These are phyloP conservation scores for Ochotona princeps DNA, from an alignment of 2,113 vertebrate genomes.

Conservation along the genomic window DNA sequence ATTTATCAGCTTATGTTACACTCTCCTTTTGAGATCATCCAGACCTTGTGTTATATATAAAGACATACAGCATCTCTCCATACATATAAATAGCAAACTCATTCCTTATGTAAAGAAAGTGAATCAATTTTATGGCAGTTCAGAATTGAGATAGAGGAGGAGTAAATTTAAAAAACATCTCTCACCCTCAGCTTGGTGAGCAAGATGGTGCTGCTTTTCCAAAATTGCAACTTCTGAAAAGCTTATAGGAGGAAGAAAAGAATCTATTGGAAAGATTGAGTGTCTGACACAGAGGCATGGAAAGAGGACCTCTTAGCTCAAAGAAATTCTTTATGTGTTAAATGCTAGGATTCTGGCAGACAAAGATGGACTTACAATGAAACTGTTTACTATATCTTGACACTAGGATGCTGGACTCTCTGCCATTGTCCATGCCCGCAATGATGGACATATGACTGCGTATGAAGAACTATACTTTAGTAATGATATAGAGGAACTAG, in stretches of 20 bases:
- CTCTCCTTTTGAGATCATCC: neutral
- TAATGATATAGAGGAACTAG: too few relatives aligned
- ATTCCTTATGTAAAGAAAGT: rapidly evolving
- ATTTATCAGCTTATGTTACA: neutral
- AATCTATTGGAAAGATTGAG: neutral
- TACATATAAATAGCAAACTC: neutral
- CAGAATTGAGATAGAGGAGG: neutral
- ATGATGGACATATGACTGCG: too few relatives aligned
- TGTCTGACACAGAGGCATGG: neutral
- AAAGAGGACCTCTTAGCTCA: neutral
- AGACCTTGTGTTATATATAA: neutral
- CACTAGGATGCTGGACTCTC: too few relatives aligned
- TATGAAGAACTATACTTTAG: too few relatives aligned
- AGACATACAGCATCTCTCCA: neutral
- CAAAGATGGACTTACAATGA: too few relatives aligned
- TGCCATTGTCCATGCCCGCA: too few relatives aligned
- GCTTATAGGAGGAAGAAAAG: neutral
- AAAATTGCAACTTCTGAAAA: neutral
- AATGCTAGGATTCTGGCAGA: too few relatives aligned
- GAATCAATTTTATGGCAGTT: neutral
- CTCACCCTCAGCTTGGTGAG: rapidly evolving
- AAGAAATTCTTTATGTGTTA: neutral
- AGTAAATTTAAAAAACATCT: neutral
- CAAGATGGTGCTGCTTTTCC: neutral
- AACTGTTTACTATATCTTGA: too few relatives aligned